phyloP scores from a whole-genome alignment of 2,797 vertebrate genomes.

The Premnoplex brunnescens region DNA sequence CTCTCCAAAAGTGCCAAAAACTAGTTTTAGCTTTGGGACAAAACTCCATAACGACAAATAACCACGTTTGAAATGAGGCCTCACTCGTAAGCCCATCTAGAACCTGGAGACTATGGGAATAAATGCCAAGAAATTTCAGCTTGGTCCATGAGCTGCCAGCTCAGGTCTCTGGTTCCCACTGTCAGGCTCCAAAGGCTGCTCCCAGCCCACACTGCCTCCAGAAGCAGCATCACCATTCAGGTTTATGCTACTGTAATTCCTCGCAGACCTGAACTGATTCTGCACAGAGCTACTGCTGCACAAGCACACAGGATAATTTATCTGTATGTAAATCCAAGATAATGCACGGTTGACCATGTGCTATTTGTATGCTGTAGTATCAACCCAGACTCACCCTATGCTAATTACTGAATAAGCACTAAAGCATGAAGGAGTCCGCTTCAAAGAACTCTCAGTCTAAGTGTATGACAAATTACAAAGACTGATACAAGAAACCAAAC shows the following conservation, averaged over 20 bases:
- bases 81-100: neutral
- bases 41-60: neutral
- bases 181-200: neutral
- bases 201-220: neutral
- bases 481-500: neutral
- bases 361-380: neutral
- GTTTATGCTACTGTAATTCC: neutral
- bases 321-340: neutral
- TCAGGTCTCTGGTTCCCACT: neutral
- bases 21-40: neutral
- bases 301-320: neutral
- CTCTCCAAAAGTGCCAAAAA: neutral
- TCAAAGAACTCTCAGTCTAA: neutral
- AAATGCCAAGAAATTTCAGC: neutral
- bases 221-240: neutral
- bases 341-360: neutral
- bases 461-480: neutral
- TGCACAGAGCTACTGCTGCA: neutral
- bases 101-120: neutral
- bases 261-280: fast-evolving
- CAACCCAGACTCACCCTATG: neutral
- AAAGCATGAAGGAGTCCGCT: neutral
- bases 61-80: neutral
- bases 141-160: fast-evolving
- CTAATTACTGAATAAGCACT: neutral